Percentiles rank a stretch among this genome's conserved stretches.
These are phyloP conservation scores for Euwallacea fornicatus DNA, from an alignment of 1,140 invertebrate genomes.

Conservation along the genomic window DNA sequence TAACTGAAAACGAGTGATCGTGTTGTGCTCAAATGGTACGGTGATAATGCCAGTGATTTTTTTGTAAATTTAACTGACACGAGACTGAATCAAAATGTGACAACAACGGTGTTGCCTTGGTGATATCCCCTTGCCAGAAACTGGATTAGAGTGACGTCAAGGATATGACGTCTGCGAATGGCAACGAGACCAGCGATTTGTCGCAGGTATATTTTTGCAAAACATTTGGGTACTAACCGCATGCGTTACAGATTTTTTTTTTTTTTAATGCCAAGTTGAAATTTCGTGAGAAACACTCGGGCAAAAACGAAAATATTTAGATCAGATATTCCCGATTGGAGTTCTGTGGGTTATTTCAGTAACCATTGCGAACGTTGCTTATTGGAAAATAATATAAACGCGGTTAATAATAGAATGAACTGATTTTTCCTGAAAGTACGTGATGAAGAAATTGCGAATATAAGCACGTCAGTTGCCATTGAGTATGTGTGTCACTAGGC, in stretches of 20 bases:
- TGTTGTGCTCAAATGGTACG: too few relatives aligned
- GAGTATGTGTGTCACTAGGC: conserved; percentile 12
- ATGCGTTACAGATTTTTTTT: too few relatives aligned
- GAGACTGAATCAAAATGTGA: not conserved
- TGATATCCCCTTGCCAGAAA: conserved; percentile 14
- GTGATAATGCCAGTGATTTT: too few relatives aligned
- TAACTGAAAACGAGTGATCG: too few relatives aligned
- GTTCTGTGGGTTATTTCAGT: too few relatives aligned
- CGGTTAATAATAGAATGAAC: not conserved
- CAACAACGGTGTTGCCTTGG: not conserved
- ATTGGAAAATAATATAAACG: not conserved
- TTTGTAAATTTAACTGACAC: too few relatives aligned
- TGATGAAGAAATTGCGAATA: not conserved
- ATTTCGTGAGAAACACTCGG: too few relatives aligned
- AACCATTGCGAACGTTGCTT: not conserved
- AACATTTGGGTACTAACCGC: too few relatives aligned
- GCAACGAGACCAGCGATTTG: conserved; percentile 29
- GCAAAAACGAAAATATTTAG: too few relatives aligned
- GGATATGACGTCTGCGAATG: conserved; percentile 27
- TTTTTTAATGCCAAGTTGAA: too few relatives aligned
- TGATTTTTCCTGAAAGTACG: not conserved
- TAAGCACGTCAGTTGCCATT: conserved; percentile 8
- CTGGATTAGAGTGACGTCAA: conserved; percentile 21
- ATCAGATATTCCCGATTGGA: too few relatives aligned
- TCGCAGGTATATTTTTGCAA: conserved; percentile 43